phyloP scores from a whole-genome alignment of 2,113 vertebrate genomes.

The Gymnocephalus cernua region DNA sequence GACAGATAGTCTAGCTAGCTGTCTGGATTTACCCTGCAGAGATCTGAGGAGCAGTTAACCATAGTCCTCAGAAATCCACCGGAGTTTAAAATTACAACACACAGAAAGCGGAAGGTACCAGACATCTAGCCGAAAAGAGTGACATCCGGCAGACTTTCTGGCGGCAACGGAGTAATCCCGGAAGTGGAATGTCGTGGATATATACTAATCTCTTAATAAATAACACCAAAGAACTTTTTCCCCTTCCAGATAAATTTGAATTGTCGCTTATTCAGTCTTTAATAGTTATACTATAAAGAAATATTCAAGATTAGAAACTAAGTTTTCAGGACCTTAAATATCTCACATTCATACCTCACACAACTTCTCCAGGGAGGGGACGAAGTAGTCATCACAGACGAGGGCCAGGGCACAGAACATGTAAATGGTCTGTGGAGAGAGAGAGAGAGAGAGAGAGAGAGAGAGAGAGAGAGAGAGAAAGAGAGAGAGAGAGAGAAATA shows the following conservation, averaged over 20 bases:
- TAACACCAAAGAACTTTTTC: background rate
- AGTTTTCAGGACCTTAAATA: background rate
- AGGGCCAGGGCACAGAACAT: constrained; percentile 96
- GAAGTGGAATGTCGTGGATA: no score
- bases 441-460: constrained; percentile 8
- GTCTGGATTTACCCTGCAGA: no score
- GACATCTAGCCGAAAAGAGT: no score
- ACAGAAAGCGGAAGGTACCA: no score
- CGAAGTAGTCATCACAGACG: constrained; percentile 97
- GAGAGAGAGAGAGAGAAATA: constrained; percentile 12
- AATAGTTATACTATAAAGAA: background rate
- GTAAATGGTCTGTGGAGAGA: constrained; percentile 90
- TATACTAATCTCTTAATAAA: background rate
- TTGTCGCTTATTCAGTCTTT: background rate
- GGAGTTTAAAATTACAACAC: no score
- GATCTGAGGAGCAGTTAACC: no score
- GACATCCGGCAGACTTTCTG: no score
- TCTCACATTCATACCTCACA: constrained; percentile 87
- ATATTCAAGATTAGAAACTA: background rate
- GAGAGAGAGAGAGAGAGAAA: constrained; percentile 10
- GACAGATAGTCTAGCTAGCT: no score
- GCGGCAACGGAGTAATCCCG: no score
- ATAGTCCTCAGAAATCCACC: no score
- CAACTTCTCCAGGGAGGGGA: constrained; percentile 96
- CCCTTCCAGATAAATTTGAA: background rate